Evolutionary conservation across 2,113 vertebrate genomes (phyloP).

Genomic region (Myrmophylax atrothorax): DNA sequence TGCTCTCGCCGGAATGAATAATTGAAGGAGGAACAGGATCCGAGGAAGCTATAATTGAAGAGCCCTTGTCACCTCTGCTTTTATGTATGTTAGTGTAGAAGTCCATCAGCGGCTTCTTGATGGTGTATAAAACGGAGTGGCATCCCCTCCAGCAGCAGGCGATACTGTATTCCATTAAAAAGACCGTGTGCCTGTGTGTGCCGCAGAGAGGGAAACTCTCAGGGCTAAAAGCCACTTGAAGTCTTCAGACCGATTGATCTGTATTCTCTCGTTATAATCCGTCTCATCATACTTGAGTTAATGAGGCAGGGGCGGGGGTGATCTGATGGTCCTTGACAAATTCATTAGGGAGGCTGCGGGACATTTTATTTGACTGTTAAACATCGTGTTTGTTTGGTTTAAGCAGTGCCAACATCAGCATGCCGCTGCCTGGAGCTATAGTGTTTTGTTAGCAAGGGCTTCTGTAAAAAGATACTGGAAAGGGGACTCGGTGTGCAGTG

Average conservation of each 20-base stretch:
- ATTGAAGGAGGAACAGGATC: constrained; percentile 76
- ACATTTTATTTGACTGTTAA: constrained; percentile 82
- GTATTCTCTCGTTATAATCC: constrained; percentile 80
- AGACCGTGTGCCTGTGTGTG: constrained; percentile 25
- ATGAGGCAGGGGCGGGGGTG: constrained; percentile 80
- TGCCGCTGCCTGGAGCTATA: constrained; percentile 68
- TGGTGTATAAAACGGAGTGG: constrained; percentile 66
- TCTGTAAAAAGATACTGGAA: constrained; percentile 3
- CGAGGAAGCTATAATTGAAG: constrained; percentile 76
- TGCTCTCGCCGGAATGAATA: constrained; percentile 75
- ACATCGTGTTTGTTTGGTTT: constrained; percentile 82
- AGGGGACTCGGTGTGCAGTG: neutral
- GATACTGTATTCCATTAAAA: constrained; percentile 66
- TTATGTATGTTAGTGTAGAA: constrained; percentile 75
- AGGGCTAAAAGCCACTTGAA: constrained; percentile 81
- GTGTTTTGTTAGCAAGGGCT: constrained; percentile 42
- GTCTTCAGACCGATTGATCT: constrained; percentile 80
- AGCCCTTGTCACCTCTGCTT: constrained; percentile 78
- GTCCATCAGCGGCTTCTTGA: constrained; percentile 75
- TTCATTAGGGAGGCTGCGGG: constrained; percentile 84
- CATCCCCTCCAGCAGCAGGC: constrained; percentile 67
- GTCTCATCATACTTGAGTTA: constrained; percentile 85
- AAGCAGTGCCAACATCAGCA: constrained; percentile 74
- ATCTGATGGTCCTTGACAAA: constrained; percentile 82
- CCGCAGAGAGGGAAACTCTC: constrained; percentile 66